Evolutionary conservation across 2,888 invertebrate species (phyloP).

Genomic region (Rugalucina vietnamica): DNA sequence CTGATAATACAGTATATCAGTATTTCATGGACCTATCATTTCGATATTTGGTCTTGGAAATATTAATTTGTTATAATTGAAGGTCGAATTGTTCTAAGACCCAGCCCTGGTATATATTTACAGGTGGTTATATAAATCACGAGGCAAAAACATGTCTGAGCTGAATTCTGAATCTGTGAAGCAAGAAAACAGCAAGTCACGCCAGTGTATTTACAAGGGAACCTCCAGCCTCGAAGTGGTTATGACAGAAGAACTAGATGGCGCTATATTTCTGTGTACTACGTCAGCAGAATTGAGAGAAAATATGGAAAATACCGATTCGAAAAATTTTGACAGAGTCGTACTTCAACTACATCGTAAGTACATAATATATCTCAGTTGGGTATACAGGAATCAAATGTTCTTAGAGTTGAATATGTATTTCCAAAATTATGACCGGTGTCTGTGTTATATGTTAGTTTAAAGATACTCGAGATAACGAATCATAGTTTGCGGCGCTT

Average conservation of each 20-base stretch:
- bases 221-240: slow-evolving; percentile 19
- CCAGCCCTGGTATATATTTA: background rate
- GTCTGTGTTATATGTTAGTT: too few relatives aligned
- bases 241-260: slow-evolving; percentile 45
- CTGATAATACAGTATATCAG: too few relatives aligned
- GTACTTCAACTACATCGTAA: slow-evolving; percentile 32
- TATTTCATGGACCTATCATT: too few relatives aligned
- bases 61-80: too few relatives aligned
- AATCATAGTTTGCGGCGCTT: too few relatives aligned
- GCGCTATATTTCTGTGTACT: slow-evolving; percentile 38
- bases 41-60: too few relatives aligned
- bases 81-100: too few relatives aligned
- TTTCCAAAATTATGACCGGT: too few relatives aligned
- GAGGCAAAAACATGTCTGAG: slow-evolving; percentile 10
- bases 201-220: slow-evolving; percentile 29
- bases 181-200: slow-evolving; percentile 22
- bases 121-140: slow-evolving; percentile 47
- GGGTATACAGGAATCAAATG: too few relatives aligned
- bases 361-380: too few relatives aligned
- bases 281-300: background rate
- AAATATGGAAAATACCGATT: slow-evolving; percentile 12
- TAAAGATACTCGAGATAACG: too few relatives aligned
- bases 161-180: slow-evolving; percentile 1
- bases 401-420: too few relatives aligned
- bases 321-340: slow-evolving; percentile 35